A percentile compares a stretch with the other conserved stretches of the same genome.
These are phyloP conservation scores for Pterocles gutturalis DNA, from an alignment of 2,113 vertebrate species.

Conservation along the genomic window DNA sequence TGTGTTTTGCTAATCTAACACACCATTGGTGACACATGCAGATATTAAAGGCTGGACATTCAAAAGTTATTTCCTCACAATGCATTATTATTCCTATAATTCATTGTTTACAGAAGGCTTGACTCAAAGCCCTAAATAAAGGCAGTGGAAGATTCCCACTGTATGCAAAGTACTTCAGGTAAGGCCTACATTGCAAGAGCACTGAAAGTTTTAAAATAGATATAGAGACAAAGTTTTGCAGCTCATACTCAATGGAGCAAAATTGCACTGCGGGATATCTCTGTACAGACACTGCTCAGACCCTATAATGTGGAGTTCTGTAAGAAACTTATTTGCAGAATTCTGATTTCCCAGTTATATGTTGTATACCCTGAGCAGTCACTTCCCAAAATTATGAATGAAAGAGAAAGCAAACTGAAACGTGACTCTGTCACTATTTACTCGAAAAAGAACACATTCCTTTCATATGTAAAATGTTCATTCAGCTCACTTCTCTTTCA, in stretches of 20 bases:
- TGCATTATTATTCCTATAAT: background rate
- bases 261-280: background rate
- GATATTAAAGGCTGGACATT: background rate
- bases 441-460: background rate
- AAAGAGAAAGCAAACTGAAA: background rate
- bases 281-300: background rate
- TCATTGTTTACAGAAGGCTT: background rate
- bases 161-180: background rate
- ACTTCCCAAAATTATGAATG: background rate
- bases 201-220: background rate
- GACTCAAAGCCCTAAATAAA: background rate
- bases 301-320: background rate
- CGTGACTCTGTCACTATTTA: background rate
- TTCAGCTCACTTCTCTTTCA: background rate
- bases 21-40: background rate
- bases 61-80: background rate
- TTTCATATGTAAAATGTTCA: slow-evolving; percentile 1
- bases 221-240: background rate
- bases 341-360: background rate
- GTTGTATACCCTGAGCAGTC: background rate
- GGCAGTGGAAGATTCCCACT: background rate
- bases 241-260: background rate
- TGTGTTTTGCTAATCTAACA: background rate
- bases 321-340: background rate
- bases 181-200: background rate